Evolutionary conservation across 2,888 invertebrate genomes (phyloP), one percentile per base, ranked within the genome.

Genomic region (Machimus atricapillus): DNA sequence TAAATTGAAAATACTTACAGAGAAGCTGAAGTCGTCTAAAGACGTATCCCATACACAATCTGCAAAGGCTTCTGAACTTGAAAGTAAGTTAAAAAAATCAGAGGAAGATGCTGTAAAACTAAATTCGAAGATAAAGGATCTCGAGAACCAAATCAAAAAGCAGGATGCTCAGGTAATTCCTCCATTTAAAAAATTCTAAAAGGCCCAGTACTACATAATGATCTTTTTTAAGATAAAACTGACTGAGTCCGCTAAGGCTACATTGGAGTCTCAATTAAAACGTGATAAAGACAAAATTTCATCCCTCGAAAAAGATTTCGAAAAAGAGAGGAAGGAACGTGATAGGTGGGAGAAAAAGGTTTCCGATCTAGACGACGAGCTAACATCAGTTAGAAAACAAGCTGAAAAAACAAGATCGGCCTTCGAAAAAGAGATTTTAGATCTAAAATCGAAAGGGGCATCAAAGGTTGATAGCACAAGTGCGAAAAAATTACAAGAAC

Each of bases 341-440:
- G 93, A 93, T 77, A 95, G 95, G 88, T 94, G 95, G 92, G 95
- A 96, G 90, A 94, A 94, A 77, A 95, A 95, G 91, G 92, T 94
- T 14, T 93, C 93, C 0, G 95, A 95, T 89, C 91, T 95, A 58
- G 95, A 95, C 89, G 93, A 93, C 73, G 95, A 95, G 90, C 90
- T 95, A 0, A 86, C 85, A 0, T 89, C 89, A 9, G 95, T 95
- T 90, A 94, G 94, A 87, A 96, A 96, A 91, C 94, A 95, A 90
- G 90, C 94, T 40, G 96, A 96, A 86, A 94, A 95, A 88, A 93
- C 94, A 90, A 96, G 96, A 90, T 90, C 93, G n/a, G 93, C 94
- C 56, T 94, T 95, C 82, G 96, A 97, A 88, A 96, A 95, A 90
- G 96, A 97, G 92, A 93, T 98, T 87, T 95, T 95, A 85, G 94